Evolutionary conservation across 64 coral and sea anemone species (phyloP).

Genomic region (Dendronephthya gigantea): DNA sequence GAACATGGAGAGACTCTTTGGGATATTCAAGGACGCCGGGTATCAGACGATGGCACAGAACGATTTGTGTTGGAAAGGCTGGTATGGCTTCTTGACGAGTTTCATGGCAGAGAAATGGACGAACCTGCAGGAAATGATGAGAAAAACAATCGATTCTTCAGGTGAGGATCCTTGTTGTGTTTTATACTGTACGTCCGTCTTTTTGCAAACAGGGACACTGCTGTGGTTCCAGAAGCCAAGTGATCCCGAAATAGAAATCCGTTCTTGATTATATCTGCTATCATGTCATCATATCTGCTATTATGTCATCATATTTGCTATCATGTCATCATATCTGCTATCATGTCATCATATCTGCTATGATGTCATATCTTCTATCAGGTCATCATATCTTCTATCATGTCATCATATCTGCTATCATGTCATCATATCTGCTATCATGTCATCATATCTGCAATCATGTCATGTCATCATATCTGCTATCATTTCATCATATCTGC

Average conservation of each 20-base stretch:
- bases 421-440: background rate
- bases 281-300: background rate
- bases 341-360: no score
- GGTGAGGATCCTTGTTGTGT: no score
- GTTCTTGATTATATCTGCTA: no score
- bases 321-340: background rate
- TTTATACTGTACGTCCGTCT: no score
- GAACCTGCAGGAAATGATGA: slow-evolving; percentile 5
- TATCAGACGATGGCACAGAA: slow-evolving; percentile 94
- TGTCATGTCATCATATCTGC: no score
- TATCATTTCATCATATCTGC: background rate
- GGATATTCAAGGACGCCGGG: slow-evolving; percentile 46
- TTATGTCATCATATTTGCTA: background rate
- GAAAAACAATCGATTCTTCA: slow-evolving; percentile 54
- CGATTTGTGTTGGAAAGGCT: slow-evolving; percentile 64
- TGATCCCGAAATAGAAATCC: no score
- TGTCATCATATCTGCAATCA: background rate
- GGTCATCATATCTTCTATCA: no score
- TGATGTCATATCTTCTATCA: no score
- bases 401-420: no score
- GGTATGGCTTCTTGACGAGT: slow-evolving; percentile 53
- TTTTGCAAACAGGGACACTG: no score
- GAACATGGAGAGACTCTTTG: slow-evolving; percentile 56
- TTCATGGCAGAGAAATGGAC: slow-evolving; percentile 25
- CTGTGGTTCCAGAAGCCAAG: no score